Evolutionary conservation across 2,888 invertebrate species (phyloP).

Genomic region (Agrotis exclamationis): DNA sequence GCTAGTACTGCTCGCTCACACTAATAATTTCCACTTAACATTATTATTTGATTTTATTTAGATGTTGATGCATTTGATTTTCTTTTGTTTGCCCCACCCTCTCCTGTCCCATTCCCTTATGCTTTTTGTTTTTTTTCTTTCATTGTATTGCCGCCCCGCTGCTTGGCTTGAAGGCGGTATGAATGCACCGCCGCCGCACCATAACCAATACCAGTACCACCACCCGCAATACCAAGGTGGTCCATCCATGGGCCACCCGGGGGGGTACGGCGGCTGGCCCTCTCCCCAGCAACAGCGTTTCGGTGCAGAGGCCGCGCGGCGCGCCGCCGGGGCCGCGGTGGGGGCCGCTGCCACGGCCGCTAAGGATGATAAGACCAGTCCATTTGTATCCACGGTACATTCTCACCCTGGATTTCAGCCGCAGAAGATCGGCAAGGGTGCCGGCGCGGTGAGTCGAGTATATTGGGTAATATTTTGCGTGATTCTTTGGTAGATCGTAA

Average conservation of each 20-base stretch:
- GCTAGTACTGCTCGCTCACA: constrained; percentile 79
- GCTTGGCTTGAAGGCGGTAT: constrained; percentile 91
- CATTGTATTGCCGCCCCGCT: constrained; percentile 90
- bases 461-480: constrained; percentile 62
- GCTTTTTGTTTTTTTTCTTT: constrained; percentile 90
- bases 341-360: constrained; percentile 71
- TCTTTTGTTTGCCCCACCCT: constrained; percentile 81
- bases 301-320: constrained; percentile 89
- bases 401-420: constrained; percentile 98
- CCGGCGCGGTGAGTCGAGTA: constrained; percentile 87
- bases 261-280: constrained; percentile 75
- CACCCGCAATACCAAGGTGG: constrained; percentile 89
- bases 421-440: constrained; percentile 96
- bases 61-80: constrained; percentile 77
- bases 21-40: constrained; percentile 79
- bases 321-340: constrained; percentile 74
- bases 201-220: constrained; percentile 91
- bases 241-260: constrained; percentile 79
- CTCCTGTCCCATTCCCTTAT: constrained; percentile 86
- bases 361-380: constrained; percentile 94
- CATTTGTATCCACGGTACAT: constrained; percentile 96
- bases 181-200: constrained; percentile 90
- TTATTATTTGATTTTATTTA: constrained; percentile 69
- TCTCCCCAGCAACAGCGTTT: constrained; percentile 87
- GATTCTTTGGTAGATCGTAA: constrained; percentile 33